Evolutionary conservation across 2,797 vertebrate species (phyloP).

Genomic region (Telmatherina bonti): DNA sequence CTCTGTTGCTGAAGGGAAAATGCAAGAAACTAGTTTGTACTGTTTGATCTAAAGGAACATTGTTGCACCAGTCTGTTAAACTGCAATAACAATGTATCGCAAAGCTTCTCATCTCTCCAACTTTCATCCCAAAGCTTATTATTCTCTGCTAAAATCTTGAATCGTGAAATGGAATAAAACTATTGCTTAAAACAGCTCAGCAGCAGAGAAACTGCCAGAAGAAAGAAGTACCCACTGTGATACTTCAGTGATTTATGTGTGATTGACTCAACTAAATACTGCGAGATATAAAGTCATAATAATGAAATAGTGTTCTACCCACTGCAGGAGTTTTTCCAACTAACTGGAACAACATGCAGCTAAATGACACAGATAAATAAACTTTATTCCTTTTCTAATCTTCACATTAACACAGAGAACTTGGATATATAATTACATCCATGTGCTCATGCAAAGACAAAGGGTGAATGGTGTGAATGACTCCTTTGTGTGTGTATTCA

Average conservation of each 20-base stretch:
- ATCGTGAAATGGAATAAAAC: neutral
- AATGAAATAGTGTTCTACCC: neutral
- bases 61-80: neutral
- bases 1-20: neutral
- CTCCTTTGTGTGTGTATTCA: neutral
- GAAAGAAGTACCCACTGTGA: neutral
- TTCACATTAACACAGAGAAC: neutral
- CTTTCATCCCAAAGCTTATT: neutral
- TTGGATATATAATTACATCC: neutral
- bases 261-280: neutral
- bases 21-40: too few relatives aligned
- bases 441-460: neutral
- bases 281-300: neutral
- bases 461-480: neutral
- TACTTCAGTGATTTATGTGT: neutral
- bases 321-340: neutral
- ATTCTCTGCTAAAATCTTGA: neutral
- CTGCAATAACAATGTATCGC: neutral
- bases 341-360: neutral
- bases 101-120: neutral
- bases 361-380: neutral
- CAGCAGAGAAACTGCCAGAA: too few relatives aligned
- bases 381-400: neutral
- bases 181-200: neutral
- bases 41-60: neutral